Base-by-base conservation (phyloP, 1,140 invertebrate species). In the Micrasema minimum region DNA sequence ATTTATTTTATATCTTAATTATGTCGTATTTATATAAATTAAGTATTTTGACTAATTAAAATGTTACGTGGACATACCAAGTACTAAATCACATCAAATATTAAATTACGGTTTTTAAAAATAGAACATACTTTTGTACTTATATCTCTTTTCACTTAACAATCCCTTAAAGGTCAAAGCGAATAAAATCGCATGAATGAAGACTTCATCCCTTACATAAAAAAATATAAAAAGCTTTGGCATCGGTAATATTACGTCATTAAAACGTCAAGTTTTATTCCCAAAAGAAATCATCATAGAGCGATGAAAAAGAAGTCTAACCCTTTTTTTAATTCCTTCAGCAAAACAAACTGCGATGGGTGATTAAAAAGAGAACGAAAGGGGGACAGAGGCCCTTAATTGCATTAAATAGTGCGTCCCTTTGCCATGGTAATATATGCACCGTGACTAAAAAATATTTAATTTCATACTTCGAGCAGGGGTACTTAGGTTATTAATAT, bases 381-480 rank as follows among this genome's bases (percentile, higher is more conserved):
- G 14, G 26, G 46, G 48, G 31, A 12, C 10, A 14, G 16, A 16
- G 35, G 2, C n/a, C 64, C 45, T n/a, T 66, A 66, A 66, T 66
- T 66, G 64, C 64, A 66, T 66, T 66, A 66, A 66, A 66, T 66
- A 66, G 64, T 66, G 64, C 64, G 26, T 38, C 64, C 46, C 64
- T 20, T n/a, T 38, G 20, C 37, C 16, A n/a, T 9, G 22, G 18
- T 66, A 51, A 66, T 66, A 38, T 66, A 66, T 66, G 46, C 64
- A 66, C 64, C 64, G 64, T 66, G 46, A 53, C 64, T 16, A 53
- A 66, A 65, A 66, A 14, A 66, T 66, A 43, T 62, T 62, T 62
- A 43, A 62, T 62, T 43, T 45, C 57, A 23, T 62, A 16, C n/a
- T 62, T 45, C 38, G 6, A 11, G 18, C 41, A 45, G 41, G 37